Evolutionary conservation across 2,113 vertebrate genomes (phyloP), one percentile per base, ranked within the genome.

Genomic region (Ophiodon elongatus): DNA sequence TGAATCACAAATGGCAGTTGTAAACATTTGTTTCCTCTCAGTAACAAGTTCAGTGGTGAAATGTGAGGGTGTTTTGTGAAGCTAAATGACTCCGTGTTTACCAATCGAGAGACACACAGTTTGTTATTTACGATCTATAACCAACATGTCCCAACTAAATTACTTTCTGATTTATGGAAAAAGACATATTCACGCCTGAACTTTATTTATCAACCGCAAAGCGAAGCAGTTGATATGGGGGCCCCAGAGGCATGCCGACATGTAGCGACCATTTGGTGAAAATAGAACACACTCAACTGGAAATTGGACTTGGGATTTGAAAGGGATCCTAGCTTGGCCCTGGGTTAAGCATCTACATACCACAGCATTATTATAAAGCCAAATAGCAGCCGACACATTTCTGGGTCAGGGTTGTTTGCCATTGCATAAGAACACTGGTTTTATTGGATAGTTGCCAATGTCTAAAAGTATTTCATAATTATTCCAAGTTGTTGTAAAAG

Each of bases 391-490:
- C 5, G 27, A 81, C 50, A 76, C 76, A 77, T 88, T 91, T 91
- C 72, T 89, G 81, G 86, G 91, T 93, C 89, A 90, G 81, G 59
- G 59, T 80, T 71, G 47, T 65, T 64, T 59, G 43, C 43, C 54
- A 63, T 93, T 94, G 63, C 89, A 85, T 83, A 93, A 88, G 84
- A 82, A 57, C 10, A 15, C 77, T 57, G 39, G 82, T 80, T 85
- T 85, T 37, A 76, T 29, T 87, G 87, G 85, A 87, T 31, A 41
- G 45, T 56, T 82, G 84, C 89, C 79, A 83, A 8, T 25, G 14
- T 73, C 62, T 77, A 57, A 80, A 77, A 71, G 85, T 76, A 79
- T 78, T 84, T 89, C 54, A 76, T 84, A 31, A 76, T 47, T 13
- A 85, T 54, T 85, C 29, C 64, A 43, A 60, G 47, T 80, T 74